phyloP scores from a whole-genome alignment of 2,113 vertebrate species.

The Capra hircus region DNA sequence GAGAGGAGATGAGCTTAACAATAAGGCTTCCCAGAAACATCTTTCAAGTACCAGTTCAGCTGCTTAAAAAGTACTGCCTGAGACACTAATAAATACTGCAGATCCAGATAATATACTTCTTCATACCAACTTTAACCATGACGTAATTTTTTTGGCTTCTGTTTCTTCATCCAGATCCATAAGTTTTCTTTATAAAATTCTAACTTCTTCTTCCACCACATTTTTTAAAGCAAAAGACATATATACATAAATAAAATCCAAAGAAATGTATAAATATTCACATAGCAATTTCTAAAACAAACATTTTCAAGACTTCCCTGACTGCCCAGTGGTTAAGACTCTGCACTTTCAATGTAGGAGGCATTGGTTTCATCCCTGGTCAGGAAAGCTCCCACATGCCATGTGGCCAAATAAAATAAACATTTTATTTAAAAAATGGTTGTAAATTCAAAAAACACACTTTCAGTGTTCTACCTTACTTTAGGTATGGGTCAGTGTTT shows the following conservation, averaged over 20 bases:
- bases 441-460: background rate
- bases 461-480: background rate
- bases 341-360: background rate
- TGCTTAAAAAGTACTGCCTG: background rate
- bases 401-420: background rate
- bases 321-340: background rate
- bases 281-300: background rate
- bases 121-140: background rate
- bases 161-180: background rate
- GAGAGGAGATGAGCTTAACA: background rate
- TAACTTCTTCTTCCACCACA: background rate
- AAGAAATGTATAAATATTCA: background rate
- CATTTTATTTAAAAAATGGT: background rate
- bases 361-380: background rate
- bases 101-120: background rate
- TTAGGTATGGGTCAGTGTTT: background rate
- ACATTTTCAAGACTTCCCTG: background rate
- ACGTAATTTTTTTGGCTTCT: background rate
- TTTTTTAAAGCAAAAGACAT: background rate
- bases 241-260: background rate
- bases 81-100: background rate
- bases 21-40: slow-evolving; percentile 38
- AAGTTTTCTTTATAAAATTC: background rate
- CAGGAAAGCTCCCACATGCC: background rate
- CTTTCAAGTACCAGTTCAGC: background rate